These are phyloP conservation scores for Folsomia candida DNA, from an alignment of 2,888 invertebrate species.

Conservation along the genomic window DNA sequence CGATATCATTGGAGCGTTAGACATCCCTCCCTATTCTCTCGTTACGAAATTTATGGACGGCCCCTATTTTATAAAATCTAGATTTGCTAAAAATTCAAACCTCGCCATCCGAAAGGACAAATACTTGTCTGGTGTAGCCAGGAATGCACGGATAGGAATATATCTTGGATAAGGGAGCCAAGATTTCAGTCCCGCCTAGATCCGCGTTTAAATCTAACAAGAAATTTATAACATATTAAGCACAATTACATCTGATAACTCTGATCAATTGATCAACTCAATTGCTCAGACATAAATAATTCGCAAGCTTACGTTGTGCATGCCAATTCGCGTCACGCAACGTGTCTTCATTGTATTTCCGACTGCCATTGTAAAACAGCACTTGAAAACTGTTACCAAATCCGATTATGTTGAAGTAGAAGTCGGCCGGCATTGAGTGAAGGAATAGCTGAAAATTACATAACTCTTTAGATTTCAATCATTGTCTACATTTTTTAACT, in stretches of 20 bases:
- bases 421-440: conserved; percentile 52
- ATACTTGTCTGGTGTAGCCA: conserved; percentile 52
- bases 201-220: conserved; percentile 52
- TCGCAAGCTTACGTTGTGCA: conserved; percentile 34
- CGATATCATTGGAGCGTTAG: no score
- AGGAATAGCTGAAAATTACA: conserved; percentile 51
- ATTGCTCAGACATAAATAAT: not conserved
- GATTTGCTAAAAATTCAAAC: no score
- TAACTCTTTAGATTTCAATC: not conserved
- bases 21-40: not conserved
- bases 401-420: conserved; percentile 39
- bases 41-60: no score
- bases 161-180: conserved; percentile 51
- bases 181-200: conserved; percentile 53
- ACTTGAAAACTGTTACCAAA: conserved; percentile 53
- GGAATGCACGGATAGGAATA: conserved; percentile 42
- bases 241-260: not conserved
- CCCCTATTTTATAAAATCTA: no score
- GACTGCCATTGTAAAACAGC: conserved; percentile 50
- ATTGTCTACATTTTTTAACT: not conserved
- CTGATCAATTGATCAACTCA: no score
- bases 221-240: not conserved
- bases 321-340: conserved; percentile 43
- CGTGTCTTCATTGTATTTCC: conserved; percentile 49
- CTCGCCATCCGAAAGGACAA: conserved; percentile 54